Evolutionary conservation across 2,888 invertebrate genomes (phyloP), one percentile per base, ranked within the genome.

Genomic region (Drosophila parthenogenetica): DNA sequence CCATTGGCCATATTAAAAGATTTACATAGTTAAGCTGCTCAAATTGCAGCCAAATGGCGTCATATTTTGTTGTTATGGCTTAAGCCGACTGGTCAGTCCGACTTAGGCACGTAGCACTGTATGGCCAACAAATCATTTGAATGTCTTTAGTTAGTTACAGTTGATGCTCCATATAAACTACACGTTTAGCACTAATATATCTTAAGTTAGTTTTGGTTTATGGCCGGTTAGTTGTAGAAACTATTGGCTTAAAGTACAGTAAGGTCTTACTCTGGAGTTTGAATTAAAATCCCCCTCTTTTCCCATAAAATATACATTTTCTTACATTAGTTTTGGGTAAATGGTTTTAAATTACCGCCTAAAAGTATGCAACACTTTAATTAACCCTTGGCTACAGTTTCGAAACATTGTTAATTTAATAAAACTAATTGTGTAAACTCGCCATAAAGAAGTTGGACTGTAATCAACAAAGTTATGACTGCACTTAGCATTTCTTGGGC

Each of bases 1-100:
- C 69, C 79, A 79, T 79, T 79, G 79, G 80, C 83, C 78, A 74
- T 84, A 86, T 88, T 83, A 78, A 83, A 78, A 78, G 77, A 83
- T 82, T 86, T 87, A 83, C 85, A 82, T 73, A 86, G 85, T 72
- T 86, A 73, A 88, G 83, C 81, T 68, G 54, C 61, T 80, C 58
- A 63, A 71, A 83, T 71, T 74, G 70, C 74, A 69, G 64, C 62
- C 83, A 66, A 87, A 82, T 77, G 80, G 80, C 77, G 68, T 71
- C 69, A 72, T 87, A 85, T 85, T 68, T 79, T 73, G 65, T 73
- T 69, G 74, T 87, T 85, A 81, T 69, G 55, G 51, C 49, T 57
- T 60, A 58, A 68, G 62, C 46, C 60, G 60, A 42, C 42, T 64
- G 64, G 43, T 64, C 64, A 71, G 77, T 49, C 55, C 8, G 43